Evolutionary conservation across 1,140 invertebrate genomes (phyloP).

Genomic region (Nautilus pompilius): DNA sequence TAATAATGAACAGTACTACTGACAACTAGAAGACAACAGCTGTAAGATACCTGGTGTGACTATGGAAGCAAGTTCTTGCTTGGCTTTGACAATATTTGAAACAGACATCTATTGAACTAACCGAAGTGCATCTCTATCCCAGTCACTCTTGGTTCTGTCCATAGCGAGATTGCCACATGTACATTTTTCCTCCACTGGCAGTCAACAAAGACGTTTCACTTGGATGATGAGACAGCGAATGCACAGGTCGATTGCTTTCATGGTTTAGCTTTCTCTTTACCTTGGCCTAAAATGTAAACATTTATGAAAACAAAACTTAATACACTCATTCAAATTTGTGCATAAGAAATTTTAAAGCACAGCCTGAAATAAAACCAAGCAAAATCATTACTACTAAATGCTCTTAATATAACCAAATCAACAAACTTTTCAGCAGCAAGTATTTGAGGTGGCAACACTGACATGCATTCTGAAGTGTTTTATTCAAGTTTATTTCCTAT

Average conservation of each 20-base stretch:
- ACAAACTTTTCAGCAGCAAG: not conserved
- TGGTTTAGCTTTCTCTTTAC: conserved; percentile 55
- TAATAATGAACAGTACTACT: too few species aligned
- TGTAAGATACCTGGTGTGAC: too few species aligned
- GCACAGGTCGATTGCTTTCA: conserved; percentile 46
- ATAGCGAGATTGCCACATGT: conserved; percentile 53
- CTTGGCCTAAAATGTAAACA: conserved; percentile 55
- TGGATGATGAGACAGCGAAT: conserved; percentile 59
- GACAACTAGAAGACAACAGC: too few species aligned
- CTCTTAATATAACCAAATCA: not conserved
- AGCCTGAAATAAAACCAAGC: not conserved
- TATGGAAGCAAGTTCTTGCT: too few species aligned
- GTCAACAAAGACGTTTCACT: conserved; percentile 56
- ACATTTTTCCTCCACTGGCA: conserved; percentile 56
- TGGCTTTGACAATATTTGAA: too few species aligned
- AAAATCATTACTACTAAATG: not conserved
- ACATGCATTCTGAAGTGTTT: too few species aligned
- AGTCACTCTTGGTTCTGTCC: not conserved
- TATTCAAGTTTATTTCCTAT: too few species aligned
- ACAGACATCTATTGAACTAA: too few species aligned
- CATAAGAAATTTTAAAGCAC: not conserved
- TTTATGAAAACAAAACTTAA: conserved; percentile 4
- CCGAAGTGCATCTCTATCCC: too few species aligned
- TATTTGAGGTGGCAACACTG: not conserved
- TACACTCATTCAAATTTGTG: not conserved